Evolutionary conservation across 2,888 invertebrate genomes (phyloP), one percentile per base, ranked within the genome.

Genomic region (Chrysolina haemoptera): DNA sequence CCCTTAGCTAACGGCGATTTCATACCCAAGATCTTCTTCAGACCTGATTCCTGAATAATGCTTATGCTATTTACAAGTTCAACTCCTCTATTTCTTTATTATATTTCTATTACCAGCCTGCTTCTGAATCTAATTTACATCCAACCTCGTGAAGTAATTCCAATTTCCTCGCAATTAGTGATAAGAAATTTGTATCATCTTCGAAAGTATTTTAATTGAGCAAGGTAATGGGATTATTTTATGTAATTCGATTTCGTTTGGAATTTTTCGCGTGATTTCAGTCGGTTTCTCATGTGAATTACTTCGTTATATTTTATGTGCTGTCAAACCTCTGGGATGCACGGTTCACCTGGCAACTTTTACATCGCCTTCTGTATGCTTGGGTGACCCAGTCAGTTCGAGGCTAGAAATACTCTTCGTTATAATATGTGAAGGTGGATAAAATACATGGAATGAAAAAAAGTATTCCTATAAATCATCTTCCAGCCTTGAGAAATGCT

Each of bases 261-360:
- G 22, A 14, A 59, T 59, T 59, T 59, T 59, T 59, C n/a, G 27
- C 59, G 59, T 59, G 35, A 59, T 59, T 59, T 10, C 27, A 22
- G n/a, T 55, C 18, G 55, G 18, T 55, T 55, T 55, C 55, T 59
- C 27, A 59, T 22, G 59, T 59, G 59, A 59, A 59, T 59, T 35
- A 59, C 59, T 59, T 27, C 22, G 27, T 59, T 59, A 59, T 59
- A 59, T 59, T 59, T 35, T 59, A 59, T 59, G n/a, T n/a, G 27
- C 27, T 59, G 59, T 59, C 59, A 59, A 14, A 59, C 22, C 2
- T n/a, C n/a, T 35, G 27, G 59, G 12, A 16, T n/a, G 59, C 27
- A 59, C 59, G 59, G 27, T 59, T 59, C 59, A 9, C 35, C 9
- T 27, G n/a, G 27, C 35, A 27, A 35, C 0, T 59, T 59, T 59